Evolutionary conservation across 2,797 vertebrate species (phyloP), one percentile per base, ranked within the genome.

Genomic region (Sebastiscus tertius): DNA sequence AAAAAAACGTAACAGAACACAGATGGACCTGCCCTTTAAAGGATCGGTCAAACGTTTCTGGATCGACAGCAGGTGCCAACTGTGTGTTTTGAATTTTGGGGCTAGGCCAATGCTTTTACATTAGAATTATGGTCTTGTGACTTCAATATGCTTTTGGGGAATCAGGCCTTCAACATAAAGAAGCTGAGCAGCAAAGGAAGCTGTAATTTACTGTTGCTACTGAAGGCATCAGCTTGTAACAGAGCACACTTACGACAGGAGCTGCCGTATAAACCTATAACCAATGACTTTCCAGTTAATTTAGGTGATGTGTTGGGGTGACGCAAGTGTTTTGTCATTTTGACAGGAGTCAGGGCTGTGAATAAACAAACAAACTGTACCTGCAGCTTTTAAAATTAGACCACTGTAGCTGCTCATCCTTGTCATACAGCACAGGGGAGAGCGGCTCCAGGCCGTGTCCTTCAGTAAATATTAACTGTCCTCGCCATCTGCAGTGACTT

Each of bases 381-480:
- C 69, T 42, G 11, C 70, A 77, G 69, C 56, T 60, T 75, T 80
- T 88, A 73, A 76, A 80, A 65, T 74, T 61, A 80, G 71, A 68
- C 55, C 33, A 65, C 64, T 66, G 59, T 29, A 68, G 74, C 81
- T 14, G 75, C 83, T 80, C 75, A 70, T 67, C 58, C 66, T 68
- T 77, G 79, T 87, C 77, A 86, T 20, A 68, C 42, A 67, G 39
- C 73, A 42, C 79, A 55, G 54, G 36, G 52, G 27, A 46, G 6
- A 54, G 70, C 36, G 11, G 68, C 75, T 83, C 52, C 65, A 68
- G 70, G 67, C 29, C 10, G 7, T n/a, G 63, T 84, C 81, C 74
- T 87, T 89, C 68, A 46, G 65, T 71, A 83, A 86, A 87, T 81
- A 87, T 78, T 49, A 78, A 71, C 83, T 54, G 64, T 70, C 76